phyloP scores from a whole-genome alignment of 2,797 vertebrate genomes.

The Geotrypetes seraphini region DNA sequence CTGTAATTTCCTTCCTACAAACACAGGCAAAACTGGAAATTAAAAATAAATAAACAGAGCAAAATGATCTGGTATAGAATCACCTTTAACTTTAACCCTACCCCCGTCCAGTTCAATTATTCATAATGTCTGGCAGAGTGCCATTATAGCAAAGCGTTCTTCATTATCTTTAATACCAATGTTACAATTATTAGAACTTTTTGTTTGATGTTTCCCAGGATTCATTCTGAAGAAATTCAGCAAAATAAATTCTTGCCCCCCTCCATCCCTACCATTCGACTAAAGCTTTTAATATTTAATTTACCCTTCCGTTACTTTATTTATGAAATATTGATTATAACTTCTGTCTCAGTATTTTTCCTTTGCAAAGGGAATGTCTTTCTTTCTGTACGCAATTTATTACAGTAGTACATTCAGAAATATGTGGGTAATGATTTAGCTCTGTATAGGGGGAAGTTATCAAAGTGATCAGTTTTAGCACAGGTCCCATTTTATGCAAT shows the following conservation, averaged over 20 bases:
- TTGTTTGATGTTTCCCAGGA: constrained; percentile 59
- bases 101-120: constrained; percentile 42
- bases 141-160: constrained; percentile 36
- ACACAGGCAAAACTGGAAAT: constrained; percentile 21
- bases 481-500: too few species aligned
- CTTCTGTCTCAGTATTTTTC: constrained; percentile 47
- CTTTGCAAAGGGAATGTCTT: constrained; percentile 27
- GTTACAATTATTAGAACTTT: constrained; percentile 65
- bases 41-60: constrained; percentile 25
- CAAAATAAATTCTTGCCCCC: constrained; percentile 56
- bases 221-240: constrained; percentile 53
- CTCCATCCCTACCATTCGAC: constrained; percentile 45
- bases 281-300: constrained; percentile 46
- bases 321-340: constrained; percentile 59
- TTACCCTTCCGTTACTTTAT: constrained; percentile 45
- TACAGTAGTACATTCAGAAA: background rate
- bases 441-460: too few species aligned
- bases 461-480: too few species aligned
- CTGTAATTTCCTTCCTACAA: constrained; percentile 7
- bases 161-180: constrained; percentile 59
- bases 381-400: constrained; percentile 34
- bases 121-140: constrained; percentile 17
- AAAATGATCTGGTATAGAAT: too few species aligned
- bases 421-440: background rate
- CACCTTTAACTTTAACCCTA: constrained; percentile 30